Evolutionary conservation across 2,888 invertebrate genomes (phyloP), one percentile per base, ranked within the genome.

Genomic region (Ormia ochracea): DNA sequence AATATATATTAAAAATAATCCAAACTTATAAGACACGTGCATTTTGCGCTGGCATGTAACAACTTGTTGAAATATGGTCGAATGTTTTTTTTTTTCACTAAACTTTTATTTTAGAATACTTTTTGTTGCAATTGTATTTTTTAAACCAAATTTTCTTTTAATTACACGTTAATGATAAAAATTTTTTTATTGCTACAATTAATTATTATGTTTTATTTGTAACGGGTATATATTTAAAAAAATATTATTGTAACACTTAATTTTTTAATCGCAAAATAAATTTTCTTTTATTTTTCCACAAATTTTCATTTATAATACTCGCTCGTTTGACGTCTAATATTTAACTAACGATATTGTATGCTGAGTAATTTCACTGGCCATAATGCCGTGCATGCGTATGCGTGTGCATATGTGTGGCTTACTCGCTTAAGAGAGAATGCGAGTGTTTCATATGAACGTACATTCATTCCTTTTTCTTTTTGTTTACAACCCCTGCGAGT

Each of bases 21-120:
- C 89, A 83, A 87, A 87, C 85, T 88, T 89, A 82, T 87, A 88
- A 83, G 88, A 85, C 81, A 87, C 85, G 83, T 88, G 87, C 89
- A 89, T 89, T 81, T 68, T 69, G 65, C 70, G 59, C 17, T 54
- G 52, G 54, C 41, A 41, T 48, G 33, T 73, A 28, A 14, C n/a
- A 28, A 54, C 28, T 3, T 28, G 31, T 54, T 17, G 5, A 63
- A 59, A 59, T 74, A 14, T 43, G 52, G 17, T 66, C 28, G 21
- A n/a, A 50, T 41, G 28, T 50, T 48, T n/a, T 66, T 41, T 75
- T 61, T 10, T 73, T 65, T 12, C 65, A 75, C 43, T 52, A 7
- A 58, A 48, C 14, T 66, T 41, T 68, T 66, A n/a, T 66, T 41
- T 33, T 12, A 36, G 48, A 77, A 81, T 82, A 75, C 52, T 79